These are phyloP conservation scores for Alouatta caraya DNA, from an alignment of 2,797 vertebrate species.

Conservation along the genomic window DNA sequence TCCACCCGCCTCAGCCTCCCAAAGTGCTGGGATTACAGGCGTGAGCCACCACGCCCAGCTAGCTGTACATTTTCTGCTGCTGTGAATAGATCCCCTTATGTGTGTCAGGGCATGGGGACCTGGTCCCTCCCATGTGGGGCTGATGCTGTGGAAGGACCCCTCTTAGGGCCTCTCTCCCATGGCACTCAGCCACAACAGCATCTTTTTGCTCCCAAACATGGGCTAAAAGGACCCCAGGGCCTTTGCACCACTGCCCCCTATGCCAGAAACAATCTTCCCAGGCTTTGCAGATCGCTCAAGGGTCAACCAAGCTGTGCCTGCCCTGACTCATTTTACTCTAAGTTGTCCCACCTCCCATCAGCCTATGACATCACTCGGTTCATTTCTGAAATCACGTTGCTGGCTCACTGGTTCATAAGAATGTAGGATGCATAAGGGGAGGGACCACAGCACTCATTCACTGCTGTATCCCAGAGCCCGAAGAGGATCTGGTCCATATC, in stretches of 20 bases:
- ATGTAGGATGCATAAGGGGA: rapidly evolving
- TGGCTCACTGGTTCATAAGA: background rate
- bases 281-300: background rate
- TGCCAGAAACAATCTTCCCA: background rate
- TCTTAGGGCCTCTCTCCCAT: rapidly evolving
- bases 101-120: rapidly evolving
- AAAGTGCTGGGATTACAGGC: no score
- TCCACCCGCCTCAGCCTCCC: no score
- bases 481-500: rapidly evolving
- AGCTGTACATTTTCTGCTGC: rapidly evolving
- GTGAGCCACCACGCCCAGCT: no score
- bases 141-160: background rate
- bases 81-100: rapidly evolving
- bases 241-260: background rate
- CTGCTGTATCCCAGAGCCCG: rapidly evolving
- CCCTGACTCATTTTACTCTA: rapidly evolving
- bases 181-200: rapidly evolving
- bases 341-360: rapidly evolving
- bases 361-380: rapidly evolving
- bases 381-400: background rate
- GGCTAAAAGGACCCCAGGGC: background rate
- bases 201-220: background rate
- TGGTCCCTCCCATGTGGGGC: rapidly evolving
- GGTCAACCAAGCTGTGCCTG: rapidly evolving
- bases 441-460: background rate